Evolutionary conservation across 2,888 invertebrate genomes (phyloP).

Genomic region (Pardosa pseudoannulata): DNA sequence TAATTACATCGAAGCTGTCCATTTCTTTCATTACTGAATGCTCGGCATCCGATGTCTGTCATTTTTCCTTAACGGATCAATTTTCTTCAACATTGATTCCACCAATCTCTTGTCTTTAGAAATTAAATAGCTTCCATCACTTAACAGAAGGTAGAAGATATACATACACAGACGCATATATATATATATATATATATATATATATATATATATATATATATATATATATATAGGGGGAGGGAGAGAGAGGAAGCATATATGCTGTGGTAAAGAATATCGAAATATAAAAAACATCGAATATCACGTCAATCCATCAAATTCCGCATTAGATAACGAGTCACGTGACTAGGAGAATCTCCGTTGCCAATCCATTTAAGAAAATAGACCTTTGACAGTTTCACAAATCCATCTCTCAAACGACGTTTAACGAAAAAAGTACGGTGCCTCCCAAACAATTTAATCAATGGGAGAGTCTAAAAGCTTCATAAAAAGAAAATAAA

Average conservation of each 20-base stretch:
- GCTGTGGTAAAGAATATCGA: neutral
- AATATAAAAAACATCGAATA: neutral
- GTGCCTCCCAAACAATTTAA: neutral
- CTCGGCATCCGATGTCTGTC: neutral
- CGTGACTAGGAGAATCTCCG: neutral
- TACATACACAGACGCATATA: no score
- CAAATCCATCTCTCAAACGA: neutral
- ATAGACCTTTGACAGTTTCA: constrained; percentile 6
- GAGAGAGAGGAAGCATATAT: no score
- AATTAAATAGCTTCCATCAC: neutral
- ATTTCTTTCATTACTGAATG: neutral
- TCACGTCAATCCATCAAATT: neutral
- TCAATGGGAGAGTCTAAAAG: no score
- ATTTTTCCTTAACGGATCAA: neutral
- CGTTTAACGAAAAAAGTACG: neutral
- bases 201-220: no score
- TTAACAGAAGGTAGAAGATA: neutral
- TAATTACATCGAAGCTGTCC: neutral
- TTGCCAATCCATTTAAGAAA: constrained; percentile 9
- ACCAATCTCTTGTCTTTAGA: neutral
- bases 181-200: no score
- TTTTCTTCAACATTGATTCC: neutral
- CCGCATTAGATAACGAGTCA: constrained; percentile 6
- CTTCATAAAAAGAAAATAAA: no score
- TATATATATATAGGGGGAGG: no score